Evolutionary conservation across 2,113 vertebrate species (phyloP).

Genomic region (Hepsetus odoe): DNA sequence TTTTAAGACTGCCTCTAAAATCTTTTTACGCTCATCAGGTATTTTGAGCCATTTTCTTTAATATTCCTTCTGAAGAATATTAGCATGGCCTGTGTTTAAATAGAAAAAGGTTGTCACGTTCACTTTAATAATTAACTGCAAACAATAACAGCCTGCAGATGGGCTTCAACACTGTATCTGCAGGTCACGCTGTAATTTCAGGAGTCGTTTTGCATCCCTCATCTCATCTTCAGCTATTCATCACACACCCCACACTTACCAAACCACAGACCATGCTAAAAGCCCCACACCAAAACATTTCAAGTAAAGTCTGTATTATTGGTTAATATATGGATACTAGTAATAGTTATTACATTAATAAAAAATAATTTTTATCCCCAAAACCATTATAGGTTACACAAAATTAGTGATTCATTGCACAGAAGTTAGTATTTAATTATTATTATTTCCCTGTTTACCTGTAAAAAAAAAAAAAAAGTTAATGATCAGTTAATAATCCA

Average conservation of each 20-base stretch:
- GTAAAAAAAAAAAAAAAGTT: no score
- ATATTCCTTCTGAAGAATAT: background rate
- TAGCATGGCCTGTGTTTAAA: background rate
- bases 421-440: no score
- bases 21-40: background rate
- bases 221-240: slow-evolving; percentile 72
- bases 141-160: slow-evolving; percentile 73
- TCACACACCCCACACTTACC: slow-evolving; percentile 59
- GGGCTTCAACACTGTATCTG: slow-evolving; percentile 56
- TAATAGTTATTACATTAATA: no score
- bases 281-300: slow-evolving; percentile 33
- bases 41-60: background rate
- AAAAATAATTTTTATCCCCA: no score
- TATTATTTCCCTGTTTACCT: no score
- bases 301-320: background rate
- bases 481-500: no score
- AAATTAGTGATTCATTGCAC: no score
- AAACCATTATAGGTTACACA: no score
- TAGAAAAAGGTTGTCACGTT: no score
- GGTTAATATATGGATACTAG: background rate
- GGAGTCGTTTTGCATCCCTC: slow-evolving; percentile 63
- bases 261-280: background rate
- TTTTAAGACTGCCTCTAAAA: no score
- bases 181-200: slow-evolving; percentile 70
- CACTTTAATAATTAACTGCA: no score